Evolutionary conservation across 2,888 invertebrate species (phyloP), one percentile per base, ranked within the genome.

Genomic region (Acronicta psi): DNA sequence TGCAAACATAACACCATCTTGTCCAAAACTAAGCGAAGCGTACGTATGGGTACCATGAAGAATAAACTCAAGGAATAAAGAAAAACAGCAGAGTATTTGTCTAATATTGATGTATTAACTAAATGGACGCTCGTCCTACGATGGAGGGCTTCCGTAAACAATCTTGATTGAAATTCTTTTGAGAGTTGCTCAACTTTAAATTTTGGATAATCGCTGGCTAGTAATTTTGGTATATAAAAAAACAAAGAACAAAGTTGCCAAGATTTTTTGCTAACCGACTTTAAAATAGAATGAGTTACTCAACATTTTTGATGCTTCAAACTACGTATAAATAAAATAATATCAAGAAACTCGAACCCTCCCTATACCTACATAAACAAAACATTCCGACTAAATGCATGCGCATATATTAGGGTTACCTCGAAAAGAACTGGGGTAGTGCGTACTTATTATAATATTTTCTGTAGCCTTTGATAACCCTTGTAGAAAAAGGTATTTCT

Each of bases 91-190:
- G 11, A 29, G 29, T 29, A 29, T 29, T 11, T 29, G 0, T 3
- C 36, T 52, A 18, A 49, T 50, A 49, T 54, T 66, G 44, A 58
- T 42, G 43, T 62, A 62, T 67, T 60, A 60, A 40, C 36, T 49
- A 49, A 61, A 73, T 56, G 36, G 37, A 17, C 37, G 17, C 20
- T 25, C 38, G 40, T 37, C 25, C 25, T 23, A 17, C 29, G 41
- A 68, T 60, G 47, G 71, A 68, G 38, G 29, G n/a, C 56, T 70
- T 69, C 63, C 66, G 51, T 62, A 79, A 78, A 78, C 81, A 70
- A 69, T 80, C 63, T 77, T 83, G 72, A 83, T 83, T 81, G 78
- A 69, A 82, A 83, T 83, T 81, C 83, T 81, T 83, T 67, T 25
- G 50, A 6, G 66, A 82, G 72, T 77, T 67, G 37, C 56, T 57